Conservation (phyloP, 2,888 invertebrate species). For the Campaea margaritaria region DNA sequence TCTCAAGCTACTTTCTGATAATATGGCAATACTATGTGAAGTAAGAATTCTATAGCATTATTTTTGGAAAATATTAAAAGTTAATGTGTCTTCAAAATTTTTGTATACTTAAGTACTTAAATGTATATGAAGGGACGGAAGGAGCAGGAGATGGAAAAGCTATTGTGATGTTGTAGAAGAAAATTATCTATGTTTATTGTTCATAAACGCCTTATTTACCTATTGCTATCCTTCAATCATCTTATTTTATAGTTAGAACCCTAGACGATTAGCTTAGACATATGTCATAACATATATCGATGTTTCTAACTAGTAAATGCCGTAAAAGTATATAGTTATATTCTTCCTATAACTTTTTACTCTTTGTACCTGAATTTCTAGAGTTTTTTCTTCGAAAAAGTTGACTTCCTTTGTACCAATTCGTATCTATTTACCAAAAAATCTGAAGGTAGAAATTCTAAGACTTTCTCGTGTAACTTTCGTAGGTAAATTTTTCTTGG, state of each 20-base stretch:
- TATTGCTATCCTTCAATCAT: too few relatives aligned
- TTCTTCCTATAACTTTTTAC: background rate
- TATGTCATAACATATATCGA: background rate
- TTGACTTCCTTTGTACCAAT: slow-evolving; percentile 10
- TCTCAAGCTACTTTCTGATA: background rate
- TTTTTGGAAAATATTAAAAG: slow-evolving; percentile 39
- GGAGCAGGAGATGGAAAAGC: slow-evolving; percentile 21
- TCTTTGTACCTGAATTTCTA: slow-evolving; percentile 13
- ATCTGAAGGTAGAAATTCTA: background rate
- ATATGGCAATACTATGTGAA: slow-evolving; percentile 4
- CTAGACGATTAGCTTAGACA: background rate
- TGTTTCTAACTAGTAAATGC: slow-evolving; percentile 5
- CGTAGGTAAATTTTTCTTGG: slow-evolving; percentile 2
- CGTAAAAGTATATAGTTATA: background rate
- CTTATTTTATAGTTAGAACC: too few relatives aligned
- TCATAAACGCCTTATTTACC: background rate
- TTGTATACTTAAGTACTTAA: slow-evolving; percentile 21
- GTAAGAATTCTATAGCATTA: slow-evolving; percentile 20
- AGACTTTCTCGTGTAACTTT: slow-evolving; percentile 5
- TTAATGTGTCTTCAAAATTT: slow-evolving; percentile 18
- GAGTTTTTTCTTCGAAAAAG: slow-evolving; percentile 16
- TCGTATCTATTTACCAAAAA: slow-evolving; percentile 6
- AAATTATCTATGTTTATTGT: slow-evolving; percentile 15
- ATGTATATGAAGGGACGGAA: slow-evolving; percentile 20
- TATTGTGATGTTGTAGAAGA: slow-evolving; percentile 40